Percentiles rank a stretch among this genome's conserved stretches.
Conservation (phyloP, 2,888 invertebrate genomes). For the Caenorhabditis panamensis region DNA sequence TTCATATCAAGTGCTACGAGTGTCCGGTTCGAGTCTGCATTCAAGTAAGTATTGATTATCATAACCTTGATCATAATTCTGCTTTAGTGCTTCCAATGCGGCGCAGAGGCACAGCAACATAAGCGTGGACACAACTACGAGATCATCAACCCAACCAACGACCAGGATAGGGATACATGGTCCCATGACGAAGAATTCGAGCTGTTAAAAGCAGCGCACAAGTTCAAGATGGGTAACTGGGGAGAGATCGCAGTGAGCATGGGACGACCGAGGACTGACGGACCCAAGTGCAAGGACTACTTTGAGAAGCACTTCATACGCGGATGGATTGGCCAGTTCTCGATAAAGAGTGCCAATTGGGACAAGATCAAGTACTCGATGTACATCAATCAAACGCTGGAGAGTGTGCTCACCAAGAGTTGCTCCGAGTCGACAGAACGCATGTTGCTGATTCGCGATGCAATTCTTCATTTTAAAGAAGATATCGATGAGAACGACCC, state of each 20-base stretch:
- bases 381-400: constrained; percentile 48
- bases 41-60: constrained; percentile 41
- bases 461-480: constrained; percentile 34
- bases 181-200: constrained; percentile 45
- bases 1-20: constrained; percentile 62
- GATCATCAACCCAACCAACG: constrained; percentile 50
- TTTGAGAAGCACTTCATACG: constrained; percentile 71
- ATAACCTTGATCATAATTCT: background rate
- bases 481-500: constrained; percentile 38
- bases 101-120: constrained; percentile 70
- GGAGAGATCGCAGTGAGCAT: constrained; percentile 55
- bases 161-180: constrained; percentile 58
- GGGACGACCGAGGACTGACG: constrained; percentile 24
- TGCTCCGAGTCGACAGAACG: constrained; percentile 45
- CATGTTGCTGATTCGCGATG: constrained; percentile 58
- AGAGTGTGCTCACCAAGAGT: constrained; percentile 34
- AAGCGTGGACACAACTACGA: constrained; percentile 75
- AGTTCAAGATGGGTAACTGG: constrained; percentile 73
- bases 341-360: constrained; percentile 63
- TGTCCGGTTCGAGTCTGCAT: constrained; percentile 52
- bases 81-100: constrained; percentile 74
- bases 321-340: constrained; percentile 72
- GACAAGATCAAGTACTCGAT: constrained; percentile 49
- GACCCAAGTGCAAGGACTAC: constrained; percentile 62
- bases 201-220: constrained; percentile 67